Conservation (phyloP, 2,888 invertebrate species). For the Cyclophora albipunctata region DNA sequence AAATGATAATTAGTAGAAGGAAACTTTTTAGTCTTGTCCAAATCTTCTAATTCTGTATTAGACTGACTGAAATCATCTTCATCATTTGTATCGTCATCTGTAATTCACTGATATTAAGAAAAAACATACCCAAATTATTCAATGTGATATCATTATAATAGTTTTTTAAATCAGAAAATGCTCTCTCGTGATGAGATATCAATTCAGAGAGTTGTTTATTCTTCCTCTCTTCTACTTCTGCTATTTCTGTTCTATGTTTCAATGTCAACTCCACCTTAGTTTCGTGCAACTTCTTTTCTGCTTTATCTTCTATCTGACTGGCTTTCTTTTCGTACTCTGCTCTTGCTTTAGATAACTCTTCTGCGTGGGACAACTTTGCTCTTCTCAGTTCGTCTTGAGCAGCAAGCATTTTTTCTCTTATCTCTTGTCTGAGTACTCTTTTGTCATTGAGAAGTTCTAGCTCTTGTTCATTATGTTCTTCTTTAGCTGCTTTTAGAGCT, state of each 20-base stretch:
- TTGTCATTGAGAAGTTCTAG: conserved; percentile 85
- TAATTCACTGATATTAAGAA: neutral
- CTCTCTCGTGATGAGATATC: conserved; percentile 87
- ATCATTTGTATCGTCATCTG: too few relatives aligned
- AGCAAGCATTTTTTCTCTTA: conserved; percentile 80
- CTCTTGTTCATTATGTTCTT: conserved; percentile 86
- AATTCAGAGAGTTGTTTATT: conserved; percentile 89
- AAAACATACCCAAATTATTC: conserved; percentile 84
- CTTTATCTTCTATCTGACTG: conserved; percentile 72
- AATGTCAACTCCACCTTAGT: conserved; percentile 82
- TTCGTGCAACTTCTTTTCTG: conserved; percentile 82
- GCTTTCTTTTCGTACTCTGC: conserved; percentile 66
- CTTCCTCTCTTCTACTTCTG: conserved; percentile 93
- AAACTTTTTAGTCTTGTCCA: too few relatives aligned
- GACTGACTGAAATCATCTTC: too few relatives aligned
- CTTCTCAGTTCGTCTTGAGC: conserved; percentile 83
- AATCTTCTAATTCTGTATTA: too few relatives aligned
- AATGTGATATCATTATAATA: conserved; percentile 96
- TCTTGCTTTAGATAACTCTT: conserved; percentile 79
- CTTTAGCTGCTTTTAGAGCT: conserved; percentile 87
- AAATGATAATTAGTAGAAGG: too few relatives aligned
- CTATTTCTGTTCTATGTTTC: conserved; percentile 87
- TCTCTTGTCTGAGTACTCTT: conserved; percentile 77
- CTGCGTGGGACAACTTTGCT: conserved; percentile 83
- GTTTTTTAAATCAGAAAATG: conserved; percentile 92